A percentile compares a stretch with the other conserved stretches of the same genome.
phyloP scores from a whole-genome alignment of 1,140 invertebrate species.

The Drosophila biarmipes region DNA sequence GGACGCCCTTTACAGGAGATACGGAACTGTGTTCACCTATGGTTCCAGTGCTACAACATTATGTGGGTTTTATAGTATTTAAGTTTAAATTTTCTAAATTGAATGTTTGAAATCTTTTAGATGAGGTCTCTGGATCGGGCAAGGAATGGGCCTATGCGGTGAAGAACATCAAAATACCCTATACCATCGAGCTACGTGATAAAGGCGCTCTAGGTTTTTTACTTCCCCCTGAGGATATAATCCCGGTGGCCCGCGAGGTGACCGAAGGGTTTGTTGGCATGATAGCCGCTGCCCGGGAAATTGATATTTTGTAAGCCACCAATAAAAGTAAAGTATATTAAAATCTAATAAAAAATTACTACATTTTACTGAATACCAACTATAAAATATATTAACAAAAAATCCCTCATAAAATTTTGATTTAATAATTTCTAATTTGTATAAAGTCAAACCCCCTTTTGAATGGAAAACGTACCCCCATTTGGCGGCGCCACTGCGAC shows the following conservation, averaged over 20 bases:
- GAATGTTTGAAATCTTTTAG: conserved; percentile 50
- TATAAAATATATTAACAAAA: neutral
- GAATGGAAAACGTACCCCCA: conserved; percentile 9
- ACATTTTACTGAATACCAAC: too few species aligned
- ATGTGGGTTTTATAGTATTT: conserved; percentile 74
- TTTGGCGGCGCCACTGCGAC: conserved; percentile 60
- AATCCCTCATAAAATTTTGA: neutral
- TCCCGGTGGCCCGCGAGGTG: conserved; percentile 90
- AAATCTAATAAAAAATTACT: neutral
- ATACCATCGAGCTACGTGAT: conserved; percentile 89
- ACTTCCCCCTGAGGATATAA: conserved; percentile 90
- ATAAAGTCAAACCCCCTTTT: neutral
- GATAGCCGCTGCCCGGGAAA: conserved; percentile 85
- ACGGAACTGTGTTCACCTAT: conserved; percentile 84
- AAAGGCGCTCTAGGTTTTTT: conserved; percentile 90
- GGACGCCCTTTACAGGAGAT: conserved; percentile 79
- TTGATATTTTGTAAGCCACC: conserved; percentile 52
- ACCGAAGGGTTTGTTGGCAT: conserved; percentile 87
- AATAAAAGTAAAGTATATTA: neutral
- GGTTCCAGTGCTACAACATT: conserved; percentile 85
- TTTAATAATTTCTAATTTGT: too few species aligned
- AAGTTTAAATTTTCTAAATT: fast-evolving
- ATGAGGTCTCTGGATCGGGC: conserved; percentile 86
- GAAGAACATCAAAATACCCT: conserved; percentile 88
- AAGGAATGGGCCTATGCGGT: conserved; percentile 91